Evolutionary conservation across 2,113 vertebrate genomes (phyloP).

Genomic region (Australoheros scitulus): DNA sequence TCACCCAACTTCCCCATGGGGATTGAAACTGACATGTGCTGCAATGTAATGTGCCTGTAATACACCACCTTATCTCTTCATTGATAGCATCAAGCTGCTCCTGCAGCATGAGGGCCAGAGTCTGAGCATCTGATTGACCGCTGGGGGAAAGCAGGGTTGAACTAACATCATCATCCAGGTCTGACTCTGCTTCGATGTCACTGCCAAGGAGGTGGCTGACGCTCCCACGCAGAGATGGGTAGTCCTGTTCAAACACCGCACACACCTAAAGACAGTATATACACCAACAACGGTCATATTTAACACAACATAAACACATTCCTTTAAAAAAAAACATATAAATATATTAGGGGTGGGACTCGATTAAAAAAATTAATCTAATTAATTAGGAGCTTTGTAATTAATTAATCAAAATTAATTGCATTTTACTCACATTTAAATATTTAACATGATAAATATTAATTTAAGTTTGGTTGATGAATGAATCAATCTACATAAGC

Average conservation of each 20-base stretch:
- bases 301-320: background rate
- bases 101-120: constrained; percentile 95
- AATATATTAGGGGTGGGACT: no score
- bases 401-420: no score
- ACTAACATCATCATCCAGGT: constrained; percentile 90
- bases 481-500: no score
- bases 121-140: constrained; percentile 94
- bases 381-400: no score
- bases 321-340: background rate
- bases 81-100: constrained; percentile 98
- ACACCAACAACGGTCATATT: background rate
- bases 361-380: no score
- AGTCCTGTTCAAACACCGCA: constrained; percentile 85
- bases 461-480: no score
- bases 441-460: no score
- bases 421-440: no score
- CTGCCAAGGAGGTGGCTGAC: constrained; percentile 87
- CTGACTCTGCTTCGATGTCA: constrained; percentile 88
- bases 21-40: constrained; percentile 37
- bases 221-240: constrained; percentile 83
- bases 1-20: constrained; percentile 16
- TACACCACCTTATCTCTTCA: constrained; percentile 91
- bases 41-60: constrained; percentile 32
- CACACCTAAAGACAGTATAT: constrained; percentile 60
- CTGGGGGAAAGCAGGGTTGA: constrained; percentile 89